phyloP scores from a whole-genome alignment of 2,113 vertebrate species.

The Lophotis ruficrista region DNA sequence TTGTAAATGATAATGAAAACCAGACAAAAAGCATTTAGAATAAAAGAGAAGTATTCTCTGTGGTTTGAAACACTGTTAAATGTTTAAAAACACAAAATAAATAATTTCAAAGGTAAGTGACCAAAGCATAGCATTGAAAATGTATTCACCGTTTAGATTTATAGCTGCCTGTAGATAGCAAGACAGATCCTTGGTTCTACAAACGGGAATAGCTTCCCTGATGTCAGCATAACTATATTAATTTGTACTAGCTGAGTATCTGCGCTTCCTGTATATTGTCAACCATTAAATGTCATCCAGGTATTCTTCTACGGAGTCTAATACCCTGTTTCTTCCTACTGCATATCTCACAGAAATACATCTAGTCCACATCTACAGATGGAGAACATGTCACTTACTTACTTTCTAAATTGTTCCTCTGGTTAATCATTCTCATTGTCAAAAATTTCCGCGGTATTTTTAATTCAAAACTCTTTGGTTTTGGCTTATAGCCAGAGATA shows the following conservation, averaged over 20 bases:
- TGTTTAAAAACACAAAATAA: background rate
- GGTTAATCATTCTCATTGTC: background rate
- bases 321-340: background rate
- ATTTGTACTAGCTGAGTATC: constrained; percentile 1
- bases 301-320: background rate
- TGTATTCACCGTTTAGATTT: background rate
- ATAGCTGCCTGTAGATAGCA: background rate
- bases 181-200: background rate
- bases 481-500: background rate
- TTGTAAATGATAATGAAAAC: constrained; percentile 1
- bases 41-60: background rate
- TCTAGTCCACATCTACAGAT: background rate
- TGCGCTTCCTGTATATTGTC: background rate
- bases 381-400: background rate
- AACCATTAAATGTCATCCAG: background rate
- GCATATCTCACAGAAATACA: background rate
- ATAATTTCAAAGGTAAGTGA: background rate
- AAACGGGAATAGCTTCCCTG: background rate
- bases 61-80: background rate
- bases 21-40: constrained; percentile 1
- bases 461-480: background rate
- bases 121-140: background rate
- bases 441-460: background rate
- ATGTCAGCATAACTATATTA: background rate
- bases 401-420: background rate